These are phyloP conservation scores for Epizoanthus rinbou DNA, from an alignment of 92 coral and sea anemone genomes.

Conservation along the genomic window DNA sequence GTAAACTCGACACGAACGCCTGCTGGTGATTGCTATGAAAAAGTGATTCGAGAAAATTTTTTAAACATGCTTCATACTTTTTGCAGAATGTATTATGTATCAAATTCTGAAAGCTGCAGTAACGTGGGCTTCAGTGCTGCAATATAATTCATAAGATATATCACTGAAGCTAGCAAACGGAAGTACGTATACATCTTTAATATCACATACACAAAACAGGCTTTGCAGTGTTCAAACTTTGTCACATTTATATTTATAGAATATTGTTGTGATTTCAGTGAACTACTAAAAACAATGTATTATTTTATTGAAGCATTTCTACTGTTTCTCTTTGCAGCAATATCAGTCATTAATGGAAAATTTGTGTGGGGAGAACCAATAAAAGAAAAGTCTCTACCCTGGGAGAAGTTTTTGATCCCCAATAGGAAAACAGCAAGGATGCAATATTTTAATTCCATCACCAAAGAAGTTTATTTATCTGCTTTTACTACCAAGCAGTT, in stretches of 20 bases:
- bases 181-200: too few species aligned
- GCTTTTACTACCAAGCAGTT: slow-evolving; percentile 41
- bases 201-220: too few species aligned
- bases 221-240: too few species aligned
- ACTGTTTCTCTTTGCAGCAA: slow-evolving; percentile 4
- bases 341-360: slow-evolving; percentile 38
- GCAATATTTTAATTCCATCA: slow-evolving; percentile 28
- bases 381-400: slow-evolving; percentile 11
- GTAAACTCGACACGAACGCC: not conserved
- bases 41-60: not conserved
- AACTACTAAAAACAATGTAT: too few species aligned
- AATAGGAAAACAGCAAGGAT: slow-evolving; percentile 26
- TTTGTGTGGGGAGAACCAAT: slow-evolving; percentile 16
- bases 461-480: slow-evolving; percentile 25
- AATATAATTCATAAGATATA: too few species aligned
- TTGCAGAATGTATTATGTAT: too few species aligned
- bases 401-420: slow-evolving; percentile 39
- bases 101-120: too few species aligned
- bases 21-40: slow-evolving; percentile 15
- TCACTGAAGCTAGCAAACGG: too few species aligned
- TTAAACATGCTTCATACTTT: not conserved
- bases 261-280: too few species aligned
- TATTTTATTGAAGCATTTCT: too few species aligned
- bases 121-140: too few species aligned
- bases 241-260: too few species aligned